Base-by-base conservation (phyloP, 2,888 invertebrate genomes). In the Rhamnusium bicolor region DNA sequence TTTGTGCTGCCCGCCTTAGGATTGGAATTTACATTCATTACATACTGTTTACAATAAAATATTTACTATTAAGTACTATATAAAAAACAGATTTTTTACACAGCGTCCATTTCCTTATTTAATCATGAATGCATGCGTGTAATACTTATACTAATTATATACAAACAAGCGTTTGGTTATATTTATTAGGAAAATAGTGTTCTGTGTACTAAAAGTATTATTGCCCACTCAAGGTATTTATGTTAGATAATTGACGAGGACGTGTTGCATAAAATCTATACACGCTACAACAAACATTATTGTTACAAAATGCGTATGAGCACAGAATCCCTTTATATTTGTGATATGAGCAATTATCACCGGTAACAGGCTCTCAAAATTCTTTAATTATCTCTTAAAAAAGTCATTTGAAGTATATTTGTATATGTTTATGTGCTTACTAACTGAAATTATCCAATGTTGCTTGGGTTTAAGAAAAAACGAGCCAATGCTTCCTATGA, bases 1-100 rank as follows among this genome's bases (percentile, higher is more conserved):
- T 63, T 47, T 49, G 49, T 27, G 27, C 5, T 16, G 49, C 24
- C 47, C 63, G 18, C 49, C 63, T 49, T 47, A 29, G 7, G 27
- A 14, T 16, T 18, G 24, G 49, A 18, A 49, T 63, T 63, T 63
- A 16, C 63, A 65, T 65, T 65, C 32, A 65, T 65, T 65, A 65
- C 54, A 24, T 24, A 61, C 21, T 21, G 10, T 12, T 47, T 47
- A 61, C 46, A 61, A n/a, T 19, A 46, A 19, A 32, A 12, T 47
- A 61, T 47, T 32, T 58, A 12, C 14, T 27, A 12, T n/a, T n/a
- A 56, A 56, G 1, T 32, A 58, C 12, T 40, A n/a, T 2, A 40
- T 1, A n/a, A 58, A 58, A 58, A 58, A 24, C 24, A 14, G 7
- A 24, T 14, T 56, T 56, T n/a, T 56, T 56, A 19, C 32, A 56